Base-by-base conservation (phyloP, 2,797 vertebrate genomes). In the Gila robusta region DNA sequence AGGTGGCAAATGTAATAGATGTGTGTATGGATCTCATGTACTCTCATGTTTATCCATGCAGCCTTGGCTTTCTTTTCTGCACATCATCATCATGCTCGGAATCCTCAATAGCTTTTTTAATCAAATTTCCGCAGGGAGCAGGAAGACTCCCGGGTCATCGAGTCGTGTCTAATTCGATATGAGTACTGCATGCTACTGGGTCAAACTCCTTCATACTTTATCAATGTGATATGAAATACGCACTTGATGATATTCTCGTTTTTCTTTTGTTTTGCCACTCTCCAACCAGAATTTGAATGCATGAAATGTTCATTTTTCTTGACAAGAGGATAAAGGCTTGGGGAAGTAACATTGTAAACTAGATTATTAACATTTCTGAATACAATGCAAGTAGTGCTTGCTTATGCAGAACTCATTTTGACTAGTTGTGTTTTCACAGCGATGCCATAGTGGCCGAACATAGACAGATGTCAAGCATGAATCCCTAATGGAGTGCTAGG, bases 401-500 rank as follows among this genome's bases (percentile, higher is more conserved):
- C 35, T 78, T 1, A 1, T n/a, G 23, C 52, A 17, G 11, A 59
- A 5, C 23, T 59, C 35, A n/a, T 5, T n/a, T 37, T 17, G 21
- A 59, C 32, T 28, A 1, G 12, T 39, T 77, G 10, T 26, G 26
- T 47, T 28, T 74, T 49, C 3, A 1, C 12, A 9, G 52, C 6
- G 6, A 16, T 21, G 74, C 74, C 26, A 92, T 54, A 89, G 85
- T 26, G 87, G 89, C 89, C 89, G 92, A 92, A 93, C 93, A 93
- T 78, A 90, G 92, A 95, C 94, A 95, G 94, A 94, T 95, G 94
- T 94, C 93, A 91, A 91, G 94, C 93, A 93, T 88, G 92, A 94
- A 93, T 91, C 90, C 88, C 85, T 87, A 93, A 86, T 81, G 86
- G 87, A 91, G 90, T 79, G 66, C 76, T 56, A 56, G 64, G n/a